These are phyloP conservation scores for Akabosia matsudoensis DNA, from an alignment of 1,140 invertebrate species.

Conservation along the genomic window DNA sequence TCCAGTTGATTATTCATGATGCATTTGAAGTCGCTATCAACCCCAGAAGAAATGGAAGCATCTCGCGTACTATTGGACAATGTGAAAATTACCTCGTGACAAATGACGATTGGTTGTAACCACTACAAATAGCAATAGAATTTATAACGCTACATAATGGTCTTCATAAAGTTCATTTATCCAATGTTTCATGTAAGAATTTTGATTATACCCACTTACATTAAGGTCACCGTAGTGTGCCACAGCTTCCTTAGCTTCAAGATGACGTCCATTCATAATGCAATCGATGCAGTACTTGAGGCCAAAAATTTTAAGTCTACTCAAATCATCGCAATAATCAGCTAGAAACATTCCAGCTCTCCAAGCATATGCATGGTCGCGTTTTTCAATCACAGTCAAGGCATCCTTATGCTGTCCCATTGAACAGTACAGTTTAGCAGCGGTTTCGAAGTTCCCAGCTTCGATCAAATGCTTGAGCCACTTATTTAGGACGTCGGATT, in stretches of 20 bases:
- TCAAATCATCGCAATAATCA: conserved; percentile 6
- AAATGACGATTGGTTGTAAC: not conserved
- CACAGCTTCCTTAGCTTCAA: conserved; percentile 24
- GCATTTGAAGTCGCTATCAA: not conserved
- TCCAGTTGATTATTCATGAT: not conserved
- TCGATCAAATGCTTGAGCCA: conserved; percentile 28
- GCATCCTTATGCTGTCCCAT: conserved; percentile 27
- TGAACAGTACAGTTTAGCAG: conserved; percentile 36
- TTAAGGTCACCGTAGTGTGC: conserved; percentile 10
- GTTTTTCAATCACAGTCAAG: conserved; percentile 22
- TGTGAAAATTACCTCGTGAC: conserved; percentile 3
- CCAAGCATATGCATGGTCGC: conserved; percentile 34
- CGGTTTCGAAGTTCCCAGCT: conserved; percentile 36
- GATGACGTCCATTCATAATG: conserved; percentile 22
- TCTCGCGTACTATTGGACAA: not conserved
- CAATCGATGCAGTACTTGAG: conserved; percentile 29
- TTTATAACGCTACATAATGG: not conserved
- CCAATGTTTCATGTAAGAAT: too few species aligned
- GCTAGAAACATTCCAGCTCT: conserved; percentile 32
- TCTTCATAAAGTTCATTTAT: too few species aligned
- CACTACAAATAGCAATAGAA: conserved; percentile 10
- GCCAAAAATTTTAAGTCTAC: conserved; percentile 29
- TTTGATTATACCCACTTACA: conserved; percentile 2
- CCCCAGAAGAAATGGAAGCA: not conserved
- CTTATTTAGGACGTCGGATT: conserved; percentile 14